These are phyloP conservation scores for Isaurus tuberculatus DNA, from an alignment of 92 coral and sea anemone species.

Conservation along the genomic window DNA sequence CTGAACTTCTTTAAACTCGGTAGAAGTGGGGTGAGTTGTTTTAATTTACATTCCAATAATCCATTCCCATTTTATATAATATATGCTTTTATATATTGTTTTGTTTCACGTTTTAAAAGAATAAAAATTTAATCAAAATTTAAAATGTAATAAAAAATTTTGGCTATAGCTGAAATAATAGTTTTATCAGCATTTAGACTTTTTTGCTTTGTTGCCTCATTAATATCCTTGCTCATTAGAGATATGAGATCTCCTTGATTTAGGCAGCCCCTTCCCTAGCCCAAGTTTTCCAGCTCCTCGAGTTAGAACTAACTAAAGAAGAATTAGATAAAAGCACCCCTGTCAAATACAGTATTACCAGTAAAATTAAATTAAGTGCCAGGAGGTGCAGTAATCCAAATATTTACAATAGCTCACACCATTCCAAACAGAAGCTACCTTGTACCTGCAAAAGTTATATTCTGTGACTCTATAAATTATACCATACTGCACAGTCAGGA, in stretches of 20 bases:
- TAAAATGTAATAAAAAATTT: neutral
- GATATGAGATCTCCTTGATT: neutral
- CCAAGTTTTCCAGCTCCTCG: neutral
- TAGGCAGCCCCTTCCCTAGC: neutral
- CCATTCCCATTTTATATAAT: neutral
- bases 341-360: neutral
- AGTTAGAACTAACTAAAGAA: neutral
- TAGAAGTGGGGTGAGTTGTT: constrained; percentile 17
- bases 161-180: neutral
- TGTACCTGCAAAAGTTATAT: neutral
- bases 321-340: neutral
- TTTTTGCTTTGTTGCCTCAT: neutral
- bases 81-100: neutral
- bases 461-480: neutral
- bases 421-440: neutral
- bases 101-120: neutral
- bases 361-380: neutral
- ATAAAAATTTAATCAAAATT: neutral
- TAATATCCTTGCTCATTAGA: neutral
- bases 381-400: neutral
- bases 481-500: constrained; percentile 5
- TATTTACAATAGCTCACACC: neutral
- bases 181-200: neutral
- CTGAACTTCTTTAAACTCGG: constrained; percentile 5
- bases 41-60: constrained; percentile 15